phyloP scores from a whole-genome alignment of 2,113 vertebrate species.

The Bungarus multicinctus region DNA sequence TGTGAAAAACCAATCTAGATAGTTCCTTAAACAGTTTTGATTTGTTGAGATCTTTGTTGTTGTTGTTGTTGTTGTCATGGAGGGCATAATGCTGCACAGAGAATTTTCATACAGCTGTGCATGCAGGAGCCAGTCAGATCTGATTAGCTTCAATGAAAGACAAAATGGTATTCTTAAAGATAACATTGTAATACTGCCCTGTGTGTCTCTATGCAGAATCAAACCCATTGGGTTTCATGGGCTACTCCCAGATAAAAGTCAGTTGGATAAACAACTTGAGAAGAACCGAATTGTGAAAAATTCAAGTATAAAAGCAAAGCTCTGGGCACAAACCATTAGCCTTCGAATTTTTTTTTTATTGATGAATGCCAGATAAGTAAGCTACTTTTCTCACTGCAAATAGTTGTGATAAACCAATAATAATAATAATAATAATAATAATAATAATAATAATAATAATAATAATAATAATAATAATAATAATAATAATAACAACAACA shows the following conservation, averaged over 20 bases:
- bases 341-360: background rate
- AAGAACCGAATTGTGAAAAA: background rate
- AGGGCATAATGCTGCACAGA: background rate
- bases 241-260: background rate
- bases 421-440: constrained; percentile 9
- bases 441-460: background rate
- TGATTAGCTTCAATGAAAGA: background rate
- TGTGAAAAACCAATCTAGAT: background rate
- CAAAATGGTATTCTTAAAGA: background rate
- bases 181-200: background rate
- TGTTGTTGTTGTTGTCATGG: background rate
- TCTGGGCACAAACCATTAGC: background rate
- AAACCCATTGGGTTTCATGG: background rate
- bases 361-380: background rate
- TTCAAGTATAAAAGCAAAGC: background rate
- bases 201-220: background rate
- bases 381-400: background rate
- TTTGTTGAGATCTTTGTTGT: too few species aligned
- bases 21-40: background rate
- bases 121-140: background rate
- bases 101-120: background rate
- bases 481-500: too few species aligned
- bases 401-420: background rate
- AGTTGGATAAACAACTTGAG: background rate
- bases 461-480: too few species aligned